Percentiles rank a stretch among this genome's conserved stretches.
phyloP scores from a whole-genome alignment of 2,113 vertebrate species.

The Marcusenius ussheri region DNA sequence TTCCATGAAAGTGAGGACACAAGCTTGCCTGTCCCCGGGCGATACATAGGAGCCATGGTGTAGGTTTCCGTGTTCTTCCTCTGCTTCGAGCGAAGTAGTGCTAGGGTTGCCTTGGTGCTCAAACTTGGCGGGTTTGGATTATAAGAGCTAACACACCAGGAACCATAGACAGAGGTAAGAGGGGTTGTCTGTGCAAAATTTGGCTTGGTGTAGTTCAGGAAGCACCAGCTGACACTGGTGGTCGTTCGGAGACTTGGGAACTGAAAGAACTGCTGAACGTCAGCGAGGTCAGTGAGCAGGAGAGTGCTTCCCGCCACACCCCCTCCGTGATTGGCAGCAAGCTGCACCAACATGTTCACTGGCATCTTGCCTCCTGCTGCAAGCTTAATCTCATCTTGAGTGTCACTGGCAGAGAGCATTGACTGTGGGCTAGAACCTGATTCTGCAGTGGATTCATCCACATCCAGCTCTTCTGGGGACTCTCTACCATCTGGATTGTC shows the following conservation, averaged over 20 bases:
- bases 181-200: slow-evolving; percentile 68
- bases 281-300: slow-evolving; percentile 70
- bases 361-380: slow-evolving; percentile 59
- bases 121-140: slow-evolving; percentile 91
- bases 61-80: slow-evolving; percentile 73
- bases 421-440: slow-evolving; percentile 73
- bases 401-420: slow-evolving; percentile 60
- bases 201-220: slow-evolving; percentile 92
- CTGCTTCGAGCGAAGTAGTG: slow-evolving; percentile 89
- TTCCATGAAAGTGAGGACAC: slow-evolving; percentile 97
- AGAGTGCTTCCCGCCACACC: slow-evolving; percentile 61
- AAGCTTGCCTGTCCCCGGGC: slow-evolving; percentile 82
- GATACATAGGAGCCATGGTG: slow-evolving; percentile 76
- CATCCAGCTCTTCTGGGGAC: slow-evolving; percentile 80
- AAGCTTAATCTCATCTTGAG: slow-evolving; percentile 56
- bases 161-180: slow-evolving; percentile 83
- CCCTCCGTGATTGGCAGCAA: slow-evolving; percentile 62
- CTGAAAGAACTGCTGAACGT: slow-evolving; percentile 80
- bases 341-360: slow-evolving; percentile 72
- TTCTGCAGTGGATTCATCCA: slow-evolving; percentile 75
- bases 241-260: slow-evolving; percentile 88
- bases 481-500: slow-evolving; percentile 71
- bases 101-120: slow-evolving; percentile 86
- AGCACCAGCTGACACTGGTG: slow-evolving; percentile 96
- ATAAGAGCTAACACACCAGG: slow-evolving; percentile 90